Evolutionary conservation across 2,888 invertebrate species (phyloP), one percentile per base, ranked within the genome.

Genomic region (Prenolepis imparis): DNA sequence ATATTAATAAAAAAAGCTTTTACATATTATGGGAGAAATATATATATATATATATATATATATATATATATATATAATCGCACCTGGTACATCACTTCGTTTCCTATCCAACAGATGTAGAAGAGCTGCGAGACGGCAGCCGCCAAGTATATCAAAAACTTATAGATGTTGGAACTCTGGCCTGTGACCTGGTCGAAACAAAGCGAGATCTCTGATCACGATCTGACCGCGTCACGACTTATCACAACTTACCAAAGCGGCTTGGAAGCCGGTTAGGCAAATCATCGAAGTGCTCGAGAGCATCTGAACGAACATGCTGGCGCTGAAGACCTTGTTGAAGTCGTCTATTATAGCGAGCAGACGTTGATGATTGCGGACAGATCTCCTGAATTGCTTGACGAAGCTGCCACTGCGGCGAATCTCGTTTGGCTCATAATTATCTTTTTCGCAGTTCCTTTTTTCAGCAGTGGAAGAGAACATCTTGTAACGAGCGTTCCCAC

Each of bases 221-320:
- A 84, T 73, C 77, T 32, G 32, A 41, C 48, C 52, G 57, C 36
- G 15, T 61, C 24, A 32, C 32, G 61, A 81, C 57, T 67, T 66
- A 59, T 85, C 61, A 36, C 68, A 24, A 80, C 90, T 90, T 82
- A 90, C 89, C 90, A 91, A 84, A 39, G 90, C 86, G 32, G 92
- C 91, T 85, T 93, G 93, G 80, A 94, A 93, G 70, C 93, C 92
- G 28, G 93, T 93, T 55, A 94, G 84, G 83, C 94, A 94, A 86
- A 94, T 93, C 75, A 93, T 92, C 78, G 91, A 90, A 21, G 90
- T 91, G 66, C 93, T 93, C 24, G 90, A 90, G n/a, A 92, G 82
- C 74, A 94, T 84, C 85, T 94, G 94, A 24, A 90, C 88, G 82
- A 93, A 82, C 89, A 92, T 89, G 57, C 91, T 90, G 41, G 90